A percentile compares a stretch with the other conserved stretches of the same genome.
Conservation (phyloP, 2,888 invertebrate genomes). For the Mycalesis mineus region DNA sequence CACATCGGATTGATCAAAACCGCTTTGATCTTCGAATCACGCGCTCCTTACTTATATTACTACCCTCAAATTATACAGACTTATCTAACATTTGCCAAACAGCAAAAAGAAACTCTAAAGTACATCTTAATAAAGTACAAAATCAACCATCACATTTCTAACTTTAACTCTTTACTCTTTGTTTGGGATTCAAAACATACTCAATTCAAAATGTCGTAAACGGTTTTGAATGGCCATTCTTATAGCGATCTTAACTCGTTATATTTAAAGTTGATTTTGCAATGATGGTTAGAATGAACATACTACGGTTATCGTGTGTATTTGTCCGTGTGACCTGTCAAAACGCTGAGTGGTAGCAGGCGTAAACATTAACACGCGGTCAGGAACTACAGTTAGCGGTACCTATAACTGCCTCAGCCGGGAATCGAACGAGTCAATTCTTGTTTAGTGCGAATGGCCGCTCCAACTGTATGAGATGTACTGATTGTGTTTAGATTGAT, state of each 20-base stretch:
- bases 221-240: neutral
- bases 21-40: constrained; percentile 71
- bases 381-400: constrained; percentile 26
- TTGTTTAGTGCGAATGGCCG: constrained; percentile 11
- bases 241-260: constrained; percentile 19
- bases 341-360: constrained; percentile 71
- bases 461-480: constrained; percentile 8
- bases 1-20: constrained; percentile 61
- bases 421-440: constrained; percentile 31
- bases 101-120: constrained; percentile 20
- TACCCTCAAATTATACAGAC: constrained; percentile 42
- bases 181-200: constrained; percentile 5
- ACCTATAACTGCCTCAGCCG: constrained; percentile 18
- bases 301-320: constrained; percentile 23
- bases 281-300: constrained; percentile 3
- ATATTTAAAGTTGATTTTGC: constrained; percentile 25
- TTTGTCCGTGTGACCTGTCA: constrained; percentile 56
- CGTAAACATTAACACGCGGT: constrained; percentile 61
- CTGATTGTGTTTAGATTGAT: constrained; percentile 8
- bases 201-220: constrained; percentile 1
- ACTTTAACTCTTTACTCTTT: constrained; percentile 23
- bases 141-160: constrained; percentile 12
- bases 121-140: constrained; percentile 6
- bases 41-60: constrained; percentile 73
- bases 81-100: constrained; percentile 30